These are phyloP conservation scores for Melieria picta DNA, from an alignment of 2,888 invertebrate genomes.

Conservation along the genomic window DNA sequence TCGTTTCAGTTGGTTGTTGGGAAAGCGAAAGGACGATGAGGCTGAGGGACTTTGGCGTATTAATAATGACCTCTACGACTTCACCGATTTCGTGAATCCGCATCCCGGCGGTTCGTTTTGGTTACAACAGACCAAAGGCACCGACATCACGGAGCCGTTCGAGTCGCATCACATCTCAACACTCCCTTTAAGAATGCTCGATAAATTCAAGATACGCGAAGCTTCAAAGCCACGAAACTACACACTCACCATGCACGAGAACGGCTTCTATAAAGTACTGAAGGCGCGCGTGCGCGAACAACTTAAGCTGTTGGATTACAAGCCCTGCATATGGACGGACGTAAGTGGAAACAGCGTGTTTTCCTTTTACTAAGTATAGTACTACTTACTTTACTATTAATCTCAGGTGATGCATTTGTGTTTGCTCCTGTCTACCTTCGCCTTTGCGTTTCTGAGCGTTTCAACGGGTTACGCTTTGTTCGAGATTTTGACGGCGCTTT, in stretches of 20 bases:
- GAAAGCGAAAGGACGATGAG: conserved; percentile 74
- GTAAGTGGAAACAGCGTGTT: conserved; percentile 32
- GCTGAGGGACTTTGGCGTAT: conserved; percentile 82
- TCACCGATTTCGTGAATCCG: conserved; percentile 76
- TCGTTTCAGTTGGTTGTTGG: conserved; percentile 70
- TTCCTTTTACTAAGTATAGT: background rate
- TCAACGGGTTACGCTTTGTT: conserved; percentile 51
- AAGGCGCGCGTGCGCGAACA: conserved; percentile 70
- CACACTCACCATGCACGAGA: conserved; percentile 76
- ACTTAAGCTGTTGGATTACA: conserved; percentile 69
- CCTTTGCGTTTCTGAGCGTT: conserved; percentile 55
- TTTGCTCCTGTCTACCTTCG: conserved; percentile 58
- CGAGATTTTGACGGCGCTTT: conserved; percentile 68
- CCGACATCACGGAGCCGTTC: conserved; percentile 83
- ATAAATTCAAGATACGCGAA: conserved; percentile 73
- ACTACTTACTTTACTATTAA: background rate
- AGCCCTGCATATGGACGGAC: conserved; percentile 36
- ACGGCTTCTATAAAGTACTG: conserved; percentile 79
- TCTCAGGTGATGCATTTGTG: conserved; percentile 50
- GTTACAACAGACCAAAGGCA: conserved; percentile 76
- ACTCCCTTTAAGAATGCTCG: conserved; percentile 70
- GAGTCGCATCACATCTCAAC: conserved; percentile 76
- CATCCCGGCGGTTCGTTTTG: conserved; percentile 90
- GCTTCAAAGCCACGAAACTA: conserved; percentile 73
- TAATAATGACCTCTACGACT: conserved; percentile 81